Base-by-base conservation (phyloP, 2,888 invertebrate species). In the Odontocolon sp. region DNA sequence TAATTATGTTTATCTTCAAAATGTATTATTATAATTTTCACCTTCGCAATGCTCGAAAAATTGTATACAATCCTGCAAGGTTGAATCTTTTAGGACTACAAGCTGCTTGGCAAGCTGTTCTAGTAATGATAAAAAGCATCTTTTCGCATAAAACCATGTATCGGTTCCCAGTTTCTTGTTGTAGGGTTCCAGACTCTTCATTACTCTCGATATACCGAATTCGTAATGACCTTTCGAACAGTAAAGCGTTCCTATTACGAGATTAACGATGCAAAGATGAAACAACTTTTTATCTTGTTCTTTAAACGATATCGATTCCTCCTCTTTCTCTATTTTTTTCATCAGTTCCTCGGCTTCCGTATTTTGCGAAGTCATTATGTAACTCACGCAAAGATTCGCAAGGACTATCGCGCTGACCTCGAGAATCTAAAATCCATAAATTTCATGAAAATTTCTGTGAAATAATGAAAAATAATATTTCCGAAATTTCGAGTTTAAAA, bases 171-270 rank as follows among this genome's bases (percentile, higher is more conserved):
- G 92, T 88, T 99, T 96, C 90, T 97, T 97, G 87, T 96, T 95
- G 86, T 96, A 97, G 0, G 98, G 98, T 87, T 98, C 97, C 72
- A 99, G 91, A 38, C 99, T 99, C 91, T 99, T 99, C 87, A 99
- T 98, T 0, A 99, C 97, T 77, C 99, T 93, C 0, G 98, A 98
- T 84, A 99, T 96, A 0, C 99, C 99, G 91, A 99, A 99, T 90
- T 99, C 99, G 86, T 98, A 99, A 91, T 99, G 99, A 0, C 98
- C 98, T 91, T 99, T 99, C 1, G 99, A 97, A 88, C 99, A 99
- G 90, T 99, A 99, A 36, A 99, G 91, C 0, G 99, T 99, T 9
- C 99, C 99, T 80, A 99, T 99, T 0, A 99, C 99, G 61, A 99
- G 93, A 91, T 99, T 99, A 2, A 99, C 98, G 79, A 99, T 99